Evolutionary conservation across 2,797 vertebrate species (phyloP).

Genomic region (Acipenser oxyrinchus): DNA sequence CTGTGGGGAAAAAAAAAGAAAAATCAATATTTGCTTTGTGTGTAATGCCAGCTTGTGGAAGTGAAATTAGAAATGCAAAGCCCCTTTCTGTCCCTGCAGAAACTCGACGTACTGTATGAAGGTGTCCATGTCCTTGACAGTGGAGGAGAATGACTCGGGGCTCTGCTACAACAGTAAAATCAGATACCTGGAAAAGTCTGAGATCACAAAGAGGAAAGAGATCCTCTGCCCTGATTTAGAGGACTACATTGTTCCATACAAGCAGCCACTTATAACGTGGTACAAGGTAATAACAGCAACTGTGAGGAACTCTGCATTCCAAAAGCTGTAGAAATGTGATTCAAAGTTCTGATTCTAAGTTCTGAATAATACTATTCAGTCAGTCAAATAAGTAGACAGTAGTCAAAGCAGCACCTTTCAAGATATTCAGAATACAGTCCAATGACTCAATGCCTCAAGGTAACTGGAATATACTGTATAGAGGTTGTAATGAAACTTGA

Average conservation of each 20-base stretch:
- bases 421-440: too few species aligned
- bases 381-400: too few species aligned
- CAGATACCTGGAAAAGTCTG: conserved; percentile 84
- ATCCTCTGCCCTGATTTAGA: conserved; percentile 87
- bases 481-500: too few species aligned
- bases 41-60: conserved; percentile 14
- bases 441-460: too few species aligned
- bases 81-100: conserved; percentile 52
- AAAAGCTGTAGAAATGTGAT: too few species aligned
- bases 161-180: conserved; percentile 90
- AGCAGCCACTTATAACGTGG: conserved; percentile 84
- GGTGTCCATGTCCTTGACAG: conserved; percentile 92
- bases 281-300: conserved; percentile 73
- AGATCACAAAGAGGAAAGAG: conserved; percentile 87
- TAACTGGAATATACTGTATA: too few species aligned
- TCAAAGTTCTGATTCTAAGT: too few species aligned
- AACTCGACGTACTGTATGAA: conserved; percentile 97
- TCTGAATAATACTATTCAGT: too few species aligned
- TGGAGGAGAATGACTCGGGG: conserved; percentile 84
- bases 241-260: conserved; percentile 77
- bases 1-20: background rate
- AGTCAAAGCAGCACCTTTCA: too few species aligned
- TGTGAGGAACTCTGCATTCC: too few species aligned
- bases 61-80: conserved; percentile 23
- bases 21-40: conserved; percentile 9